Conservation (phyloP, 2,113 vertebrate genomes). For the Neolamprologus caudopunctatus region DNA sequence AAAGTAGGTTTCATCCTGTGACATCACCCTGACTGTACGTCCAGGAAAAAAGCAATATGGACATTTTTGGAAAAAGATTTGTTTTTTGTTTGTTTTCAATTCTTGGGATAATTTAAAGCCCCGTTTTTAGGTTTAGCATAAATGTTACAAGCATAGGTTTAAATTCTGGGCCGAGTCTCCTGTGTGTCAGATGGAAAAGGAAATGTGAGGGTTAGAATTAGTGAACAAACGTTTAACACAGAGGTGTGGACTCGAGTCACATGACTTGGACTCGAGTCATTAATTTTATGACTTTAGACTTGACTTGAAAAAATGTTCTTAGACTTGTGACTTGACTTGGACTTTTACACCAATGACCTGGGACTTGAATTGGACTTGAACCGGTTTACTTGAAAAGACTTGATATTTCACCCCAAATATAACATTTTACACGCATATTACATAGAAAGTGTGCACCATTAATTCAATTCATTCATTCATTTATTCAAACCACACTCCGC, state of each 20-base stretch:
- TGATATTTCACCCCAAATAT: no score
- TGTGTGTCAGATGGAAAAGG: background rate
- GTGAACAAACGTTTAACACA: background rate
- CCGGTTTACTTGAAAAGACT: no score
- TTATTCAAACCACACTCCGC: no score
- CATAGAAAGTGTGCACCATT: no score
- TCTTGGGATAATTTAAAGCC: background rate
- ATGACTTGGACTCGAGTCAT: no score
- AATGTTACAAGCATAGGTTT: background rate
- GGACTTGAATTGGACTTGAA: no score
- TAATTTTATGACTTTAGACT: no score
- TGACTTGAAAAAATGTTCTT: no score
- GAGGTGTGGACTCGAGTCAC: no score
- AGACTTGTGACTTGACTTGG: no score
- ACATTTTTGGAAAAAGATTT: background rate
- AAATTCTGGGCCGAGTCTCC: background rate
- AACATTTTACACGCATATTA: rapidly evolving
- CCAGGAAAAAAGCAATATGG: background rate
- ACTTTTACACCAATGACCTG: no score
- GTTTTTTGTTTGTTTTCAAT: background rate
- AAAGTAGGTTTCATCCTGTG: background rate
- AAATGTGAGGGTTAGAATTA: background rate
- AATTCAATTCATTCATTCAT: no score
- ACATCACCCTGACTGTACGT: background rate
- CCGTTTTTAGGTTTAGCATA: background rate